Base-by-base conservation (phyloP, 2,797 vertebrate species). In the Pangasius mekongensis region DNA sequence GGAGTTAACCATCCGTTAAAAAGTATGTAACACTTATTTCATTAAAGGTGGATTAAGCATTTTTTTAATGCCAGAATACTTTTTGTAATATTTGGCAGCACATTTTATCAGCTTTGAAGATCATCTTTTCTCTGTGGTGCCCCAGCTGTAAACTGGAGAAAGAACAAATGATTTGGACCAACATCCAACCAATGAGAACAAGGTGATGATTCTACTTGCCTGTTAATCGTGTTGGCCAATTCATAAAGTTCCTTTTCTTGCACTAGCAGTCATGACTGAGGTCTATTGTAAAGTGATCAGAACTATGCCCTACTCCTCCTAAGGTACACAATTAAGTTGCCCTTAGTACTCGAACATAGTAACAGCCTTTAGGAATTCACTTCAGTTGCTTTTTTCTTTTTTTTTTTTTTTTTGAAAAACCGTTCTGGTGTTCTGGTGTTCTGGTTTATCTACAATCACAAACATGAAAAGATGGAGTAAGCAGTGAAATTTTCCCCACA, bases 331-430 rank as follows among this genome's bases (percentile, higher is more conserved):
- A 16, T 78, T 1, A 78, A 54, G 76, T 54, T 52, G 49, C 11
- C 47, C 27, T 20, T 54, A 18, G 49, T 10, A 54, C 16, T 54
- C n/a, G 5, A 54, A 78, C 30, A n/a, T 78, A 9, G 27, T 30
- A 78, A 78, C 76, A 77, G 5, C 43, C 20, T 73, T 73, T 73
- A 9, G 20, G 71, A 73, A 43, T 73, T 73, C 20, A 73, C 69
- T 43, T 43, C 33, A 39, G 10, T 36, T 69, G 30, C 43, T 43
- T 43, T 43, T 43, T 43, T 43, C 5, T 43, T 8, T 43, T 43
- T 43, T 43, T 8, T 43, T 8, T 6, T 13, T 30, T 10, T 69
- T 33, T 69, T 69, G 14, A 71, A n/a, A n/a, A 66, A 3, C 27
- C 6, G 8, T 22, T 39, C 20, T 39, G 36, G 36, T 36, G 36